Base-by-base conservation (phyloP, 2,888 invertebrate genomes). In the Brachyopa scutellaris region DNA sequence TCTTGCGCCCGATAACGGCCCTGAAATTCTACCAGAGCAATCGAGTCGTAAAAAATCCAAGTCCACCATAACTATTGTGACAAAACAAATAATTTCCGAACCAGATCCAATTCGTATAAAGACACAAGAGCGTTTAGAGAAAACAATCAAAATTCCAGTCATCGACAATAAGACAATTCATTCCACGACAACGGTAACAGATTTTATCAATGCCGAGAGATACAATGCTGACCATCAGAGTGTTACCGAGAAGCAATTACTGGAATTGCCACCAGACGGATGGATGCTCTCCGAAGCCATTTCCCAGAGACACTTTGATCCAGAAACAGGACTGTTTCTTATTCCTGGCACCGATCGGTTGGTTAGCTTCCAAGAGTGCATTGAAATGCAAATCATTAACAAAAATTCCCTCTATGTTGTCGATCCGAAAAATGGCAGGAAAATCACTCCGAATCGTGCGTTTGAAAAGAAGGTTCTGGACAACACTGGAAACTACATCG, bases 231-330 rank as follows among this genome's bases (percentile, higher is more conserved):
- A 86, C 1, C 86, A 87, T 53, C 87, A 88, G 23, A 87, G 86
- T 77, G 85, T 88, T 2, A 92, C 92, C 8, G 94, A 94, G 86
- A 93, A 93, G 87, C 94, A 94, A 87, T 93, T 94, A 0, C 93
- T 95, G 85, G 96, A 97, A 87, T 89, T 97, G 26, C 97, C 97
- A 0, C 92, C 93, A 9, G 95, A 95, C 73, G 97, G 97, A 2
- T 97, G 97, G 95, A 92, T 93, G 69, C 92, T 98, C 1, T 92
- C 93, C 62, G 95, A 97, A 86, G 97, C 97, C 1, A 96, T 98
- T 84, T 92, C 95, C 38, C 94, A 95, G 87, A 94, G 94, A 64
- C 90, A 97, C 2, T 96, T 98, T 86, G 95, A 98, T 89, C 95
- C 97, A 1, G 91, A 93, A 0, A 94, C 93, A 0, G 98, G 99